Evolutionary conservation across 64 coral and sea anemone genomes (phyloP).

Genomic region (Dendronephthya gigantea): DNA sequence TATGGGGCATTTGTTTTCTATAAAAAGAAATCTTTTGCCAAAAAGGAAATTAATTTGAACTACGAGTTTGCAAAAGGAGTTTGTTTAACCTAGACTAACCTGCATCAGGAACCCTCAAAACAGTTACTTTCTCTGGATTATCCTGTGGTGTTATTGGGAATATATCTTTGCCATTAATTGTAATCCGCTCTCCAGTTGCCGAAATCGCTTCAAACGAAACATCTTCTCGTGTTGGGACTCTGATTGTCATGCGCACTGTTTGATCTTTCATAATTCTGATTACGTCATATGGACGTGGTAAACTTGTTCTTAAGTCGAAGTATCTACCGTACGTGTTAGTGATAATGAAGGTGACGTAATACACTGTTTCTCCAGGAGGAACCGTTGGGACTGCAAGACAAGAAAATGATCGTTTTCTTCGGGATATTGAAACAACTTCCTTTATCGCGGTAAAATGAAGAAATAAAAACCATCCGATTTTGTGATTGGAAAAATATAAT

Average conservation of each 20-base stretch:
- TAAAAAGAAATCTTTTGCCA: too few relatives aligned
- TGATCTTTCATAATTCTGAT: background rate
- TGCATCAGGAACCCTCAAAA: background rate
- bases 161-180: background rate
- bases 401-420: background rate
- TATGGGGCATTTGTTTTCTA: too few relatives aligned
- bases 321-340: background rate
- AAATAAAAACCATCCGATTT: too few relatives aligned
- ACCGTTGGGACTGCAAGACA: background rate
- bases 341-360: conserved; percentile 9
- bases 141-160: background rate
- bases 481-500: too few relatives aligned
- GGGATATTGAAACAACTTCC: too few relatives aligned
- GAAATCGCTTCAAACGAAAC: background rate
- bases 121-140: background rate
- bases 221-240: background rate
- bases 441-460: too few relatives aligned
- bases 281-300: background rate
- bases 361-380: background rate
- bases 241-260: background rate
- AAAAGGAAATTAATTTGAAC: background rate
- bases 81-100: background rate
- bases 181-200: background rate
- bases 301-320: background rate
- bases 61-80: background rate